Base-by-base conservation (phyloP, 2,888 invertebrate genomes). In the Miltochrista miniata region DNA sequence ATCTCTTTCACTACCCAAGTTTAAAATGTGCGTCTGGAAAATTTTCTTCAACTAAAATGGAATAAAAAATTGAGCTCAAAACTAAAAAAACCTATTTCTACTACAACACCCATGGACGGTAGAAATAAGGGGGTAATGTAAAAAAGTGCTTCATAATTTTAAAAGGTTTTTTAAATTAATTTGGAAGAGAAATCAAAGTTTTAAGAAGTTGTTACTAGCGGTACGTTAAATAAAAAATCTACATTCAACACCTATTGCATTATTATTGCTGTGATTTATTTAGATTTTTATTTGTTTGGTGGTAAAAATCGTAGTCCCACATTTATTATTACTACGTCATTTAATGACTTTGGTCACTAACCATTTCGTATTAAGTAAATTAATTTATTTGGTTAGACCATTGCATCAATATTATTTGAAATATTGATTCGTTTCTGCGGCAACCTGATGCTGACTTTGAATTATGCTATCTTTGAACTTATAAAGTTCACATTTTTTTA, bases 61-160 rank as follows among this genome's bases (percentile, higher is more conserved):
- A 36, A 31, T 31, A 35, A n/a, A 49, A 40, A 34, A 5, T 68
- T 68, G 67, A 68, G 67, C 67, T 59, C 48, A 30, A 54, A 48
- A 62, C 70, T 61, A n/a, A 61, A 56, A 51, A 54, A 59, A 30
- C 30, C 73, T 76, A 80, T 70, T 62, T 73, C 81, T 83, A 81
- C 71, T 77, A 90, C 88, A 85, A 90, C 89, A 90, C 72, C 78
- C 68, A 88, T 90, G 90, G 90, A 90, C 90, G 90, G 90, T 87
- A 79, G 85, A 86, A 88, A 86, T 61, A 65, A 68, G 63, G 57
- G 66, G 66, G 63, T 43, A 64, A 68, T 45, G 47, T 53, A 49
- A 49, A 47, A 61, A 59, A 58, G 64, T 59, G 53, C 61, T 45
- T 12, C 10, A 9, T 33, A 39, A 50, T 56, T 51, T 61, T 56